Percentiles rank a stretch among this genome's conserved stretches.
Conservation (phyloP, 2,797 vertebrate species). For the Rhinogobio ventralis region DNA sequence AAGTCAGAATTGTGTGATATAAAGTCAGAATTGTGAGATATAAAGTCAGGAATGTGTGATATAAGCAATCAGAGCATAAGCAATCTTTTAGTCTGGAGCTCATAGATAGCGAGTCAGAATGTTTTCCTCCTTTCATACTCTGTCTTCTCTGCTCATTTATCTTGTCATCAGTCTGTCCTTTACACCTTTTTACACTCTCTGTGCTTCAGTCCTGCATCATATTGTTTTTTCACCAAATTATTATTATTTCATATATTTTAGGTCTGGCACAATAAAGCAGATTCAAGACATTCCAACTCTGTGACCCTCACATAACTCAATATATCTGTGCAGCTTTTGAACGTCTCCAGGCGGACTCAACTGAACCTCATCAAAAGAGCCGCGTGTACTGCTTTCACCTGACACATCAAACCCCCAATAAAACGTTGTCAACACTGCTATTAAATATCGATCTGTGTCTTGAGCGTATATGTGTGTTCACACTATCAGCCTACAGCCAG, state of each 20-base stretch:
- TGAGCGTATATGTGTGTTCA: neutral
- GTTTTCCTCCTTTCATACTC: no score
- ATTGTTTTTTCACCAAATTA: neutral
- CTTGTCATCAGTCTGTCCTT: neutral
- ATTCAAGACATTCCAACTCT: neutral
- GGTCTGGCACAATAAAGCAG: neutral
- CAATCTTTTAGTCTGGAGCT: no score
- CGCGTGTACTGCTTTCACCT: neutral
- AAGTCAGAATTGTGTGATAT: no score
- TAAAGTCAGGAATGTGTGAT: no score
- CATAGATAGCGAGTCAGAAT: no score
- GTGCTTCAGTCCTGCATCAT: neutral
- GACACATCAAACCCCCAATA: conserved; percentile 7
- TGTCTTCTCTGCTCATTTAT: neutral
- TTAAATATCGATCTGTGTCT: conserved; percentile 22
- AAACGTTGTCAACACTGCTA: conserved; percentile 16
- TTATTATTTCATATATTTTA: neutral
- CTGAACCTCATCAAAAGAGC: neutral
- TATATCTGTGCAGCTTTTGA: neutral
- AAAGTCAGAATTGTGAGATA: no score
- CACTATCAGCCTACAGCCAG: conserved; percentile 8
- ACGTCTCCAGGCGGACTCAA: neutral
- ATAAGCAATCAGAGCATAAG: no score
- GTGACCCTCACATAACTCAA: conserved; percentile 1
- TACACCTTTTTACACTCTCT: neutral